Evolutionary conservation across 1,140 invertebrate species (phyloP).

Genomic region (Reticulitermes speratus): DNA sequence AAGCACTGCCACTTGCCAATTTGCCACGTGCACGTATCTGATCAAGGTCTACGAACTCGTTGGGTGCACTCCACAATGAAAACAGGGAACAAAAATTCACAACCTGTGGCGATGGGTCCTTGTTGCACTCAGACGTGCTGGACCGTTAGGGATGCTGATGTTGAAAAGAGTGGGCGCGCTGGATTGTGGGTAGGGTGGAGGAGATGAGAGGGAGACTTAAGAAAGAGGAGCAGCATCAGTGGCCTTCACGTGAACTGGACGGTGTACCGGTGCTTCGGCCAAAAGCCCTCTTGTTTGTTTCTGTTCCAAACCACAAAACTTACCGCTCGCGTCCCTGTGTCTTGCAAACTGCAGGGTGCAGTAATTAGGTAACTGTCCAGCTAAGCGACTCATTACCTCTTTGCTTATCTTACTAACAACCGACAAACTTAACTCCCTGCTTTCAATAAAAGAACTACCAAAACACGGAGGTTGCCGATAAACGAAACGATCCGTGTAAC

Average conservation of each 20-base stretch:
- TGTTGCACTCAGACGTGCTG: not conserved
- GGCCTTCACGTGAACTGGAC: not conserved
- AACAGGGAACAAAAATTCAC: not conserved
- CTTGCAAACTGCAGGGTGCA: no score
- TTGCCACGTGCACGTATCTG: not conserved
- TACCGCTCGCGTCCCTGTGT: not conserved
- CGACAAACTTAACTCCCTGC: no score
- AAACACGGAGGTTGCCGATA: no score
- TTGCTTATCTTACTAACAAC: no score
- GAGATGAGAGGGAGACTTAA: not conserved
- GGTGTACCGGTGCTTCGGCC: not conserved
- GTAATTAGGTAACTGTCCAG: no score
- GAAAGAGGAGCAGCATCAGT: not conserved
- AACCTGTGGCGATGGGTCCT: not conserved
- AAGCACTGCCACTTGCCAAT: not conserved
- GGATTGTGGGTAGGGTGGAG: not conserved
- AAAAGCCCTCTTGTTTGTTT: not conserved
- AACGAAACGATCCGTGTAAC: no score
- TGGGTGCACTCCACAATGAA: not conserved
- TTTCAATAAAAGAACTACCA: no score
- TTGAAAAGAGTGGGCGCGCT: not conserved
- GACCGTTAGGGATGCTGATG: conserved; percentile 13
- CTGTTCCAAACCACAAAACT: not conserved
- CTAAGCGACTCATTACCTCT: no score
- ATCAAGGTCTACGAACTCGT: not conserved